These are phyloP conservation scores for Apteryx owenii DNA, from an alignment of 2,113 vertebrate genomes.

Conservation along the genomic window DNA sequence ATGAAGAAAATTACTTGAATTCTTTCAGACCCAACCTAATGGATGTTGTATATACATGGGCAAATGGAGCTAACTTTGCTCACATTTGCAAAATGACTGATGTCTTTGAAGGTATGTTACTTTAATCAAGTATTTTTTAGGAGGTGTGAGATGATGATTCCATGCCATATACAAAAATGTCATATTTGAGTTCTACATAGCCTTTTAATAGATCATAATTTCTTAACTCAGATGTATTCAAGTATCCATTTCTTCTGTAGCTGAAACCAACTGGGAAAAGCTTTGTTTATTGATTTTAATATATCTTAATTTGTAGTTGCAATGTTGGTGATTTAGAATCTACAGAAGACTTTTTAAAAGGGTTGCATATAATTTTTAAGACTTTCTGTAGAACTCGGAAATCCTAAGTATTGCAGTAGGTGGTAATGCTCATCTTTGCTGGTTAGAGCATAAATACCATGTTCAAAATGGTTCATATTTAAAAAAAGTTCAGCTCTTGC, in stretches of 20 bases:
- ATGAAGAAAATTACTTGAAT: slow-evolving; percentile 92
- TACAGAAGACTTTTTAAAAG: not conserved
- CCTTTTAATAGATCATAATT: not conserved
- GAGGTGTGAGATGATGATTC: not conserved
- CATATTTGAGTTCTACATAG: not conserved
- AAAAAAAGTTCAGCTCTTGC: not conserved
- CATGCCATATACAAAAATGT: not conserved
- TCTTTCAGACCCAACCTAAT: slow-evolving; percentile 95
- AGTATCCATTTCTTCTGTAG: not conserved
- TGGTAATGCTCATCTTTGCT: not conserved
- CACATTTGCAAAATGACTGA: slow-evolving; percentile 99
- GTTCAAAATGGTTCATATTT: not conserved
- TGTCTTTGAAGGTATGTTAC: slow-evolving; percentile 92
- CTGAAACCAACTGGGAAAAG: not conserved
- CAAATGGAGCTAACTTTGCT: slow-evolving; percentile 92
- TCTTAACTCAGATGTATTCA: not conserved
- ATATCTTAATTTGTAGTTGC: not conserved
- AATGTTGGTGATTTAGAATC: not conserved
- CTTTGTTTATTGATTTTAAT: not conserved
- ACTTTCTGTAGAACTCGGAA: not conserved
- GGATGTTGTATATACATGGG: slow-evolving; percentile 97
- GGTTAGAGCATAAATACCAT: not conserved
- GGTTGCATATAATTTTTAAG: not conserved
- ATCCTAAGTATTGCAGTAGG: not conserved
- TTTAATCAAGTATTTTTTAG: not conserved